Percentiles rank a stretch among this genome's conserved stretches.
phyloP scores from a whole-genome alignment of 2,797 vertebrate genomes.

The Typhlichthys eigenmanni region DNA sequence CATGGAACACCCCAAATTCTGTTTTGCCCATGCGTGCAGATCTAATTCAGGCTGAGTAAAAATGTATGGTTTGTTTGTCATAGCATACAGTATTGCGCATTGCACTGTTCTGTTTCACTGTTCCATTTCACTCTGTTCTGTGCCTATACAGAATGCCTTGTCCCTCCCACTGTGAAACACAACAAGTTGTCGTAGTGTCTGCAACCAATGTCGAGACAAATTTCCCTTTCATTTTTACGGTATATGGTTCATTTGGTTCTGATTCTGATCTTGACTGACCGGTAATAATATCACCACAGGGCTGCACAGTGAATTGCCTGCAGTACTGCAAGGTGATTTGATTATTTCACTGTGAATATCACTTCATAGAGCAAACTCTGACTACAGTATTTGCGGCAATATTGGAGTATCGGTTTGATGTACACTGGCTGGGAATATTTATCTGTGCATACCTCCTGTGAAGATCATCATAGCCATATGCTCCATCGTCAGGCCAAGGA shows the following conservation, averaged over 20 bases:
- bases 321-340: conserved; percentile 9
- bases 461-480: conserved; percentile 1
- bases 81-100: no score
- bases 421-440: conserved; percentile 11
- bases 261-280: neutral
- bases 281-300: neutral
- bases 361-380: conserved; percentile 37
- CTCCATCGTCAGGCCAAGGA: conserved; percentile 9
- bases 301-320: conserved; percentile 1
- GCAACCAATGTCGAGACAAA: no score
- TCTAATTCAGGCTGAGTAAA: no score
- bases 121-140: no score
- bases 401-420: conserved; percentile 22
- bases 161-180: no score
- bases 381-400: conserved; percentile 12
- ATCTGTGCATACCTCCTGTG: conserved; percentile 10
- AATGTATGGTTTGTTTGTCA: no score
- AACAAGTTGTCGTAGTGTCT: no score
- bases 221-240: conserved; percentile 21
- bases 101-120: no score
- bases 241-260: conserved; percentile 36
- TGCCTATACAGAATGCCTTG: no score
- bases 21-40: no score
- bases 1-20: no score
- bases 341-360: conserved; percentile 26